These are phyloP conservation scores for Montipora sp. DNA, from an alignment of 64 coral and sea anemone genomes.

Conservation along the genomic window DNA sequence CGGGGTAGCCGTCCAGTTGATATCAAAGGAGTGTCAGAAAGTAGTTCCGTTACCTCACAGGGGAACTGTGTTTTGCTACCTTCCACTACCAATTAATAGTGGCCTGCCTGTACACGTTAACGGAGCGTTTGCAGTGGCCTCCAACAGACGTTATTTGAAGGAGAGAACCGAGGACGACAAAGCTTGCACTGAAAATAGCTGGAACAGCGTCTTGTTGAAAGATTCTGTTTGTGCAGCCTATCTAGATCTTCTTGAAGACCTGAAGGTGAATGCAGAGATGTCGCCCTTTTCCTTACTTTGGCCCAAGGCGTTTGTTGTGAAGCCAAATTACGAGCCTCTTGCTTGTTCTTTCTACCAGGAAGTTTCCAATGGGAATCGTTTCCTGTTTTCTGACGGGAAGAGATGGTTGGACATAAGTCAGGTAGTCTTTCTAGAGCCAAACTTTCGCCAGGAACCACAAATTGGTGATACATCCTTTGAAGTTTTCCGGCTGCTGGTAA, in stretches of 20 bases:
- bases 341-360: constrained; percentile 61
- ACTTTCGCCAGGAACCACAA: constrained; percentile 27
- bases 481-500: constrained; percentile 49
- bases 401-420: constrained; percentile 52
- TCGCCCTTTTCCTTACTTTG: constrained; percentile 68
- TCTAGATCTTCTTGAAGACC: constrained; percentile 62
- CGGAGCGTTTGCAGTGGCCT: constrained; percentile 76
- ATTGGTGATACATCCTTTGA: constrained; percentile 63
- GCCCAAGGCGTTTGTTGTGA: constrained; percentile 52
- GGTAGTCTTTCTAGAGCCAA: constrained; percentile 60
- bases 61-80: constrained; percentile 75
- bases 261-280: not conserved
- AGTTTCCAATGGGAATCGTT: not conserved
- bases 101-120: constrained; percentile 89
- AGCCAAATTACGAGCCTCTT: constrained; percentile 42
- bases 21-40: not conserved
- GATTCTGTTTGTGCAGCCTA: constrained; percentile 73
- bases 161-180: constrained; percentile 88
- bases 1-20: constrained; percentile 65
- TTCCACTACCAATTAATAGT: constrained; percentile 77
- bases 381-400: constrained; percentile 69
- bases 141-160: constrained; percentile 75
- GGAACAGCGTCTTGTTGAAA: constrained; percentile 83
- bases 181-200: constrained; percentile 51
- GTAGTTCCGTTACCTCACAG: constrained; percentile 48